Evolutionary conservation across 2,888 invertebrate genomes (phyloP).

Genomic region (Torymus tubicola): DNA sequence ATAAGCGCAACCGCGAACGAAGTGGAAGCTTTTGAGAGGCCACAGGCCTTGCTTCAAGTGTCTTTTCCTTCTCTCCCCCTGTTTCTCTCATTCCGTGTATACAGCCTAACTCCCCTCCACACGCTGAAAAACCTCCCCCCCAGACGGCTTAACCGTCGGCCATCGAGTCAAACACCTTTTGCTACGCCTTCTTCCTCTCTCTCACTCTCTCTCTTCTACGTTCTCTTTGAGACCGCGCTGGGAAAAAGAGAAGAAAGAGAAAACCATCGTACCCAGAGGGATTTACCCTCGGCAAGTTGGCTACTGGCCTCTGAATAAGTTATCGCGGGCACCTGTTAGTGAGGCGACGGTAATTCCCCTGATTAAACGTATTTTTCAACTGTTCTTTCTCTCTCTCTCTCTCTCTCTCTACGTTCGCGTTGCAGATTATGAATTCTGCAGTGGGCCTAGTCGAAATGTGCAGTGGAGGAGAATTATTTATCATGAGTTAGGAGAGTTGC

Average conservation of each 20-base stretch:
- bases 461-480: slow-evolving; percentile 44
- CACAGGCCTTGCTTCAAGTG: slow-evolving; percentile 16
- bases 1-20: neutral
- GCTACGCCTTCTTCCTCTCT: neutral
- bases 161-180: slow-evolving; percentile 53
- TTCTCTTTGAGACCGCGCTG: too few species aligned
- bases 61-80: slow-evolving; percentile 8
- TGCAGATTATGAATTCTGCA: slow-evolving; percentile 38
- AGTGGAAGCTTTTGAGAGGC: slow-evolving; percentile 11
- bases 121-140: neutral
- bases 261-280: neutral
- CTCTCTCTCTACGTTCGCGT: neutral
- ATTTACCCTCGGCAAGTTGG: slow-evolving; percentile 13
- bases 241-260: too few species aligned
- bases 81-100: slow-evolving; percentile 2
- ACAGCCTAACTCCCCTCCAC: neutral
- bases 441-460: slow-evolving; percentile 5
- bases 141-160: slow-evolving; percentile 53
- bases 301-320: slow-evolving; percentile 47
- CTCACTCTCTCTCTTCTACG: too few species aligned
- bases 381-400: slow-evolving; percentile 27
- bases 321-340: slow-evolving; percentile 57
- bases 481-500: slow-evolving; percentile 16
- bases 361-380: slow-evolving; percentile 58
- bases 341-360: slow-evolving; percentile 46